Evolutionary conservation across 1,140 invertebrate species (phyloP), one percentile per base, ranked within the genome.

Genomic region (Cherax destructor): DNA sequence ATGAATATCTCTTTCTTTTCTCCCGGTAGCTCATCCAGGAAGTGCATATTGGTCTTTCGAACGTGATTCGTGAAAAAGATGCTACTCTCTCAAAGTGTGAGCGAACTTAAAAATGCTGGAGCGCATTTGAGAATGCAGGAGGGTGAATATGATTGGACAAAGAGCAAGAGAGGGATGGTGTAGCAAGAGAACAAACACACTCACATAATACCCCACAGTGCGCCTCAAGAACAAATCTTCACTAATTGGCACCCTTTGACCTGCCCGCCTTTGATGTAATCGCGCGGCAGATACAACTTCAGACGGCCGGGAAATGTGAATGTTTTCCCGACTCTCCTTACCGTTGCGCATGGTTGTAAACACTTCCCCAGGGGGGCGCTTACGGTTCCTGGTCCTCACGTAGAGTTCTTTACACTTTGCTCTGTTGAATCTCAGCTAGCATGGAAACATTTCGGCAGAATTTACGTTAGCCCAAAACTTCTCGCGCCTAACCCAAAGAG

Each of bases 241-340:
- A 90, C 88, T 90, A 90, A 90, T 90, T 90, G 88, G 78, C 81
- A 49, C 80, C 88, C 88, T 90, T 90, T 84, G 88, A 83, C 88
- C 88, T 30, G 69, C 21, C 81, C 52, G 78, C 72, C 88, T 90
- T 90, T 90, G 88, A 90, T 84, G 88, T 90, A 90, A 90, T 90
- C 88, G 88, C 72, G 88, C 81, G 72, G 69, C 81, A 90, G 88
- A 90, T 90, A 84, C 88, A 90, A 84, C 84, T 59, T 41, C 88
- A 84, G 77, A 83, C 69, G 69, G 24, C 72, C 88, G 80, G 81
- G 81, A 84, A 90, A 84, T 90, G 21, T 78, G 30, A 77, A 77
- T 90, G 80, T 83, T 90, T 72, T 49, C 80, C n/a, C 47, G 52
- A 49, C 4, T 65, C 52, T 77, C 59, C 47, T 83, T 10, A 77